Base-by-base conservation (phyloP, 1,140 invertebrate species). In the Neotoxoptera formosana region DNA sequence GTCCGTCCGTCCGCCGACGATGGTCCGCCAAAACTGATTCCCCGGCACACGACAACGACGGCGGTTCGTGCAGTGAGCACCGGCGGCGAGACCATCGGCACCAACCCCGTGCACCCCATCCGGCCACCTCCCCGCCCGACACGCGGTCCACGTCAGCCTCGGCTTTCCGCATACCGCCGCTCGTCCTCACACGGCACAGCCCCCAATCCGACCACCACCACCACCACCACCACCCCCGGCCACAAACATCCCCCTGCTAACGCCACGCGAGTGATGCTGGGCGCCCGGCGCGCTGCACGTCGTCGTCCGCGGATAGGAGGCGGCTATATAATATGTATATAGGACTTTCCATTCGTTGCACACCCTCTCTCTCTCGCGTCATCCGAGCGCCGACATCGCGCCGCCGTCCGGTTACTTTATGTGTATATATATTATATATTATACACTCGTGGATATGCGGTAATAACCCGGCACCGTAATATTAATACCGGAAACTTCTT, bases 21-120 rank as follows among this genome's bases (percentile, higher is more conserved):
- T 56, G 88, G 48, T 25, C 88, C 88, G 88, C 88, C 88, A 56
- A 90, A 90, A 90, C 88, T 90, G 51, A 90, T 56, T 36, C 48
- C 88, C 88, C 34, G 88, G 88, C 88, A 90, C 88, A 90, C 88
- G 88, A 34, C 86, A n/a, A 48, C 86, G 51, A 34, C 51, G 34
- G 20, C 21, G 88, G 60, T 76, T 76, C 88, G 87, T 36, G 87
- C 86, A 90, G 21, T 36, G 88, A 90, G 88, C 88, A 90, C 88
- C 88, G 51, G 88, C 88, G 88, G 88, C 88, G 84, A 76, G 60
- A 76, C 41, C 45, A 48, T 20, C 84, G 86, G 86, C 86, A 36
- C 23, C 51, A 34, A 56, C 30, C 23, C 88, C 88, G 8, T 53
- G 17, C 48, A 21, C 7, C 83, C 45, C 86, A 21, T 51, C 47